A percentile compares a stretch with the other conserved stretches of the same genome.
Conservation (phyloP, 1,140 invertebrate genomes). For the Trichonephila clavipes region DNA sequence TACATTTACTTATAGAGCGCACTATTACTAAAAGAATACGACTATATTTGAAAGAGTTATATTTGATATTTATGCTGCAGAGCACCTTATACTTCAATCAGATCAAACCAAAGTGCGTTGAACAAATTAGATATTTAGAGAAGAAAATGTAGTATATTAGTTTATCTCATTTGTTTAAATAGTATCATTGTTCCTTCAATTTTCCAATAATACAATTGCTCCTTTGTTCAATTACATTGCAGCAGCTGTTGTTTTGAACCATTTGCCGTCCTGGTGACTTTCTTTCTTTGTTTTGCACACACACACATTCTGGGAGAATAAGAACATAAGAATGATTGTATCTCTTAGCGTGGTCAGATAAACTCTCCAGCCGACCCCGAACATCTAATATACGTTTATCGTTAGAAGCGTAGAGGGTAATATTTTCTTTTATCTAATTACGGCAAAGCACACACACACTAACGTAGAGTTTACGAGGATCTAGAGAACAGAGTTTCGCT, state of each 20-base stretch:
- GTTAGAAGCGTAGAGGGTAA: slow-evolving; percentile 1
- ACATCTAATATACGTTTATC: slow-evolving; percentile 43
- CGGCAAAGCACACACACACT: neutral
- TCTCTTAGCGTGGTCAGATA: neutral
- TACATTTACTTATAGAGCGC: too few species aligned
- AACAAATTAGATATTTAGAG: too few species aligned
- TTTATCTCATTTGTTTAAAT: too few species aligned
- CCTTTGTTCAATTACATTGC: neutral
- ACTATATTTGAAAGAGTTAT: too few species aligned
- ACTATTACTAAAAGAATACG: too few species aligned
- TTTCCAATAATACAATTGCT: too few species aligned
- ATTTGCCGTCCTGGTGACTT: neutral
- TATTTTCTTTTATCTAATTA: slow-evolving; percentile 57
- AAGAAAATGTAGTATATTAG: too few species aligned
- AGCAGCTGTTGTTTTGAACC: neutral
- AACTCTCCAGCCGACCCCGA: slow-evolving; percentile 1
- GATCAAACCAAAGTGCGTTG: too few species aligned
- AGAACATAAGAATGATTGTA: neutral
- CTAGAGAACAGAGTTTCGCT: neutral
- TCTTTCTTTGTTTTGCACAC: neutral
- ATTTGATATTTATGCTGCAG: too few species aligned
- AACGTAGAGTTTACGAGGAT: slow-evolving; percentile 34
- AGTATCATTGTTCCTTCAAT: too few species aligned
- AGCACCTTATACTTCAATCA: too few species aligned
- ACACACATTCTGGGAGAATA: neutral